Percentiles rank a stretch among this genome's conserved stretches.
phyloP scores from a whole-genome alignment of 1,140 invertebrate species.

The Papilio aristodemus region DNA sequence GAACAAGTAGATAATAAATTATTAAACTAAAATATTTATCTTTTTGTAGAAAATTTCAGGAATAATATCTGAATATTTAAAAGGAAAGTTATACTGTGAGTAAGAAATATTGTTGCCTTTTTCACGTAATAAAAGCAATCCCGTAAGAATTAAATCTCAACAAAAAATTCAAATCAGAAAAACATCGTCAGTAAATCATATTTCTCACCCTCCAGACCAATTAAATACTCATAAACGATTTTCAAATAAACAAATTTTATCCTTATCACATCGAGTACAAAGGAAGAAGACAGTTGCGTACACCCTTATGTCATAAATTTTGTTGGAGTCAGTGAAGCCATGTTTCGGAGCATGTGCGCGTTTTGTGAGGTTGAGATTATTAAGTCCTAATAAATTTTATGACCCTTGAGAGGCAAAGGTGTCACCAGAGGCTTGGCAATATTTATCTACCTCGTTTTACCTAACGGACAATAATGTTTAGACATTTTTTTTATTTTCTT shows the following conservation, averaged over 20 bases:
- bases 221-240: slow-evolving; percentile 65
- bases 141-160: slow-evolving; percentile 19
- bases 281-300: slow-evolving; percentile 38
- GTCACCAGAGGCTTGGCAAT: slow-evolving; percentile 32
- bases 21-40: no score
- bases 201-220: slow-evolving; percentile 33
- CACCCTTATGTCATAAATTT: slow-evolving; percentile 64
- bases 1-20: no score
- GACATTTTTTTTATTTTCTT: background rate
- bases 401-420: slow-evolving; percentile 43
- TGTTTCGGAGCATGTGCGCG: slow-evolving; percentile 52
- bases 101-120: background rate
- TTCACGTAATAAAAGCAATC: background rate
- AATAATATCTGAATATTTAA: no score
- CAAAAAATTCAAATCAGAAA: slow-evolving; percentile 25
- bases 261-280: slow-evolving; percentile 36
- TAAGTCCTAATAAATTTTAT: slow-evolving; percentile 68
- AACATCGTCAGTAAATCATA: slow-evolving; percentile 1
- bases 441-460: background rate
- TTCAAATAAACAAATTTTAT: slow-evolving; percentile 54
- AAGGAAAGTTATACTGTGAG: no score
- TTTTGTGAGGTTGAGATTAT: slow-evolving; percentile 62
- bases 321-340: slow-evolving; percentile 43
- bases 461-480: background rate
- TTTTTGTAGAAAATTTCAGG: no score